Conservation (phyloP, 2,797 vertebrate genomes). For the Rhabdophis nuchalis region DNA sequence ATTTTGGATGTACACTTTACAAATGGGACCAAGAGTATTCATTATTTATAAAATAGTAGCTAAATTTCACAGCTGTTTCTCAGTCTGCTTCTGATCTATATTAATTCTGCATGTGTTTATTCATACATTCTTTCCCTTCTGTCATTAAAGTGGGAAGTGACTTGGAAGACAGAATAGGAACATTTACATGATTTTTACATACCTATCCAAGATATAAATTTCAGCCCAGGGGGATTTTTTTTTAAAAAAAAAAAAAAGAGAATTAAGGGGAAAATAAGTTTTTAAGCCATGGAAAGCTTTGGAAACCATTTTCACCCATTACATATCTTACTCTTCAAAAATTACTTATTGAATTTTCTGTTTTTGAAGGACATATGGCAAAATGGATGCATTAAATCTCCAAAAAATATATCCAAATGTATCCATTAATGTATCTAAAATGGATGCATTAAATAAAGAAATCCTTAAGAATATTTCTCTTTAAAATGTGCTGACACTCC, state of each 20-base stretch:
- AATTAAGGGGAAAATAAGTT: not conserved
- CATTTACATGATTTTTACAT: not conserved
- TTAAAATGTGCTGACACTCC: too few species aligned
- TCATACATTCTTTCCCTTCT: not conserved
- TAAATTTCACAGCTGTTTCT: not conserved
- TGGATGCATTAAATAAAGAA: not conserved
- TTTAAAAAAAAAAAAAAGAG: not conserved
- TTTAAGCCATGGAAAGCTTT: not conserved
- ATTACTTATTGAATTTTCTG: not conserved
- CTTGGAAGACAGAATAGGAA: not conserved
- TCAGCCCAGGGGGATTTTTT: not conserved
- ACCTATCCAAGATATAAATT: not conserved
- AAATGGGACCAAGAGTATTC: not conserved
- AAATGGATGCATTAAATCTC: not conserved
- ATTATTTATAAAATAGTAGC: not conserved
- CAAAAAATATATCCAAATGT: too few species aligned
- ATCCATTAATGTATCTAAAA: not conserved
- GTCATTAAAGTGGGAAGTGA: not conserved
- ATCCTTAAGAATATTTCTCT: not conserved
- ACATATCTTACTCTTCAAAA: not conserved
- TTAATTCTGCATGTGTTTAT: not conserved
- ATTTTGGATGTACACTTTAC: slow-evolving; percentile 1
- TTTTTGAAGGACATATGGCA: not conserved
- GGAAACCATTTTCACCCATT: not conserved
- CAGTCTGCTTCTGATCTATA: not conserved